Evolutionary conservation across 1,140 invertebrate genomes (phyloP).

Genomic region (Papilio polytes): DNA sequence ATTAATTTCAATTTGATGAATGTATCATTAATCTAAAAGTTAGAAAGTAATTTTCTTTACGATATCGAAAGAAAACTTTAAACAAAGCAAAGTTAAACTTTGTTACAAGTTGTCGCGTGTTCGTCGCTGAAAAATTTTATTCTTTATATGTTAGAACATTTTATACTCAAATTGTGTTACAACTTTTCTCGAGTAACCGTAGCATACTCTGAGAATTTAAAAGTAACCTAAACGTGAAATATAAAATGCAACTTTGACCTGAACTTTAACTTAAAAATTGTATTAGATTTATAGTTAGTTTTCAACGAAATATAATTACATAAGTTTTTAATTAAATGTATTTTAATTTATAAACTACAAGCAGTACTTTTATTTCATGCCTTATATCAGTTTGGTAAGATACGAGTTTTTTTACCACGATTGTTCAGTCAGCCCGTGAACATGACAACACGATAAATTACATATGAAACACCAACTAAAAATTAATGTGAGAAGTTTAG

Average conservation of each 20-base stretch:
- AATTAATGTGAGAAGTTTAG: too few species aligned
- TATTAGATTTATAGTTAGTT: neutral
- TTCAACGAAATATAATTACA: neutral
- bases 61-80: slow-evolving; percentile 34
- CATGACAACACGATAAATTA: too few species aligned
- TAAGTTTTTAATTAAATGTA: neutral
- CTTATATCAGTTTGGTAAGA: too few species aligned
- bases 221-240: neutral
- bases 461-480: too few species aligned
- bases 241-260: slow-evolving; percentile 24
- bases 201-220: slow-evolving; percentile 14
- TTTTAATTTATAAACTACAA: neutral
- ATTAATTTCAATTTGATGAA: slow-evolving; percentile 32
- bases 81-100: slow-evolving; percentile 40
- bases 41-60: slow-evolving; percentile 31
- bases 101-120: slow-evolving; percentile 37
- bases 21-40: slow-evolving; percentile 34
- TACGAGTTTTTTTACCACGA: too few species aligned
- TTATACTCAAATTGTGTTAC: slow-evolving; percentile 42
- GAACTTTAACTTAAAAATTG: neutral
- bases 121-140: slow-evolving; percentile 43
- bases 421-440: too few species aligned
- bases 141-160: slow-evolving; percentile 42
- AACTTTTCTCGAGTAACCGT: slow-evolving; percentile 38
- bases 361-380: neutral